Evolutionary conservation across 2,113 vertebrate genomes (phyloP), one percentile per base, ranked within the genome.

Genomic region (Phaethornis superciliosus): DNA sequence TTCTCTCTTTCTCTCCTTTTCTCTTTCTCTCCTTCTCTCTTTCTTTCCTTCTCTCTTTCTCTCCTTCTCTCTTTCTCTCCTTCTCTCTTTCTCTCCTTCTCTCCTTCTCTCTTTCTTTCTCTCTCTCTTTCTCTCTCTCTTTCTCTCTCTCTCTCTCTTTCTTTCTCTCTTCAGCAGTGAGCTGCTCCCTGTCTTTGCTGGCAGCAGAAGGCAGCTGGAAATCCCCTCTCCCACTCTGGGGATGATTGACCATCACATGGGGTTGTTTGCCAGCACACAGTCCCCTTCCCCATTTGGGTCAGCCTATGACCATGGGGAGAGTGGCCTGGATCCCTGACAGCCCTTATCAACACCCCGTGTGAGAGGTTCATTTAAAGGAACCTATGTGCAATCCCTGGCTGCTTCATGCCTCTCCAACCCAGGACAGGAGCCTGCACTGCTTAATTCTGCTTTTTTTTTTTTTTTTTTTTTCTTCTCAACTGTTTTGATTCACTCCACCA

Each of bases 131-230:
- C n/a, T n/a, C n/a, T n/a, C n/a, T n/a, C n/a, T n/a, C n/a, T n/a
- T n/a, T n/a, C n/a, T n/a, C n/a, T n/a, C n/a, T n/a, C n/a, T n/a
- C n/a, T n/a, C n/a, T n/a, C n/a, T n/a, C n/a, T n/a, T n/a, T n/a
- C n/a, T n/a, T n/a, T n/a, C n/a, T n/a, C n/a, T n/a, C n/a, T n/a
- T n/a, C n/a, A n/a, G n/a, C n/a, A 35, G 30, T 0, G 2, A 82
- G 28, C 30, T 0, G 8, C 18, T 59, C 5, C 1, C 0, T 30
- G 27, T 28, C 49, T 5, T 12, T 8, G 8, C 15, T 0, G 1
- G 16, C 6, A n/a, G 15, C 2, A 4, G 44, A 76, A 32, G 46
- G 37, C 49, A 30, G 55, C 37, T 94, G 88, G 75, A 91, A 91
- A 64, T 85, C 28, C 47, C 62, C 85, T 15, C 49, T 89, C 20